phyloP scores from a whole-genome alignment of 2,797 vertebrate species.

The Sebastes matsubarae region DNA sequence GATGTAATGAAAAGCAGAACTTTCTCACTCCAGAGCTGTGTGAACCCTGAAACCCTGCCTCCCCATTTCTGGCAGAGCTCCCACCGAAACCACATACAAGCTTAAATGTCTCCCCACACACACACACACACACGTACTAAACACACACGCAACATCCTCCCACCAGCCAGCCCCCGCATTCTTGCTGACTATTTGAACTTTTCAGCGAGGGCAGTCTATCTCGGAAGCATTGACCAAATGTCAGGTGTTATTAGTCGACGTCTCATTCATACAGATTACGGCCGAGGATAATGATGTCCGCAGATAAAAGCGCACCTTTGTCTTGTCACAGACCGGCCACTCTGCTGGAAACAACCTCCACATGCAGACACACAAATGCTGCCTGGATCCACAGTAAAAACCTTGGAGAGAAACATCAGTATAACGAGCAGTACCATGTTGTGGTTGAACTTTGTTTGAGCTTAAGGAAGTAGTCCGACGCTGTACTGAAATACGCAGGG shows the following conservation, averaged over 20 bases:
- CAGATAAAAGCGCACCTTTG: slow-evolving; percentile 46
- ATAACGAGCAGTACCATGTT: neutral
- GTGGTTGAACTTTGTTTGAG: slow-evolving; percentile 21
- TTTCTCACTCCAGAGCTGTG: slow-evolving; percentile 62
- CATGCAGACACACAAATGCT: slow-evolving; percentile 21
- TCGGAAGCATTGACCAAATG: slow-evolving; percentile 70
- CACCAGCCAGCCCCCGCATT: slow-evolving; percentile 62
- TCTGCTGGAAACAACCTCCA: slow-evolving; percentile 12
- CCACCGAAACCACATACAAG: slow-evolving; percentile 71
- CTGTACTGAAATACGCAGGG: neutral
- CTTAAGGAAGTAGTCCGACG: neutral
- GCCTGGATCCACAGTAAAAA: neutral
- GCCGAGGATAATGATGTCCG: slow-evolving; percentile 44
- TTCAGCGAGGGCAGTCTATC: slow-evolving; percentile 66
- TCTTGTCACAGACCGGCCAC: slow-evolving; percentile 38
- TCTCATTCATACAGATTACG: slow-evolving; percentile 65
- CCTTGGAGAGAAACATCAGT: neutral
- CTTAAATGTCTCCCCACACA: slow-evolving; percentile 51
- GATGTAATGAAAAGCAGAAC: slow-evolving; percentile 82
- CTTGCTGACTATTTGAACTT: slow-evolving; percentile 76
- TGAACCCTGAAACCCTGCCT: slow-evolving; percentile 68
- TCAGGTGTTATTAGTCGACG: slow-evolving; percentile 63
- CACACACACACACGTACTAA: neutral
- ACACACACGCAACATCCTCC: slow-evolving; percentile 54
- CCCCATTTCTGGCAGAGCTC: slow-evolving; percentile 67